phyloP scores from a whole-genome alignment of 2,113 vertebrate species.

The Cinclus mexicanus region DNA sequence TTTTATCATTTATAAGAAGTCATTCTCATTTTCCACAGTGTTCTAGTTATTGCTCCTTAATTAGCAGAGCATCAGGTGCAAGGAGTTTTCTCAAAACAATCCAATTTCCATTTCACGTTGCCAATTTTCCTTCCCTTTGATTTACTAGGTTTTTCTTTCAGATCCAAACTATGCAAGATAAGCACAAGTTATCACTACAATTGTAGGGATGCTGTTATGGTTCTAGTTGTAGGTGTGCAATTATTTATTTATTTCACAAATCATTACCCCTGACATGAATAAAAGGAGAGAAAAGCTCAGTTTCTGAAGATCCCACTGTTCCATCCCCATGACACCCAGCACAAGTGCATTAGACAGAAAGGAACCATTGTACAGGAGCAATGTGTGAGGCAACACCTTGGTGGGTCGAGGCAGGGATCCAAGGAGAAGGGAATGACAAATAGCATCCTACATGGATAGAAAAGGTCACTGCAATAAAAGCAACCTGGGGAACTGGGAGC shows the following conservation, averaged over 20 bases:
- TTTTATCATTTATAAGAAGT: neutral
- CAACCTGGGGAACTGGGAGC: constrained; percentile 55
- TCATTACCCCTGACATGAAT: constrained; percentile 17
- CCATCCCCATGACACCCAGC: neutral
- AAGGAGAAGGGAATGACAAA: constrained; percentile 23
- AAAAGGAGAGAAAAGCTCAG: neutral
- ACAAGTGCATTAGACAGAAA: constrained; percentile 30
- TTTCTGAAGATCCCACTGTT: constrained; percentile 32
- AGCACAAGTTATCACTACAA: neutral
- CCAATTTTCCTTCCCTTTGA: constrained; percentile 2
- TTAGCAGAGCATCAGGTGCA: constrained; percentile 32
- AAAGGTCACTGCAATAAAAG: constrained; percentile 75
- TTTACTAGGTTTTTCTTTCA: neutral
- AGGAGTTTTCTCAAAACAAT: neutral
- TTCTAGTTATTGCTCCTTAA: constrained; percentile 36
- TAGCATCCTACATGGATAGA: neutral
- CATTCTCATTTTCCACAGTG: constrained; percentile 13
- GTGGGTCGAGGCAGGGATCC: neutral
- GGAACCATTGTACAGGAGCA: neutral
- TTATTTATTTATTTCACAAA: constrained; percentile 42
- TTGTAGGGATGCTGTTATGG: neutral
- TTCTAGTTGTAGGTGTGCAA: neutral
- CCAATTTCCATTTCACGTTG: neutral
- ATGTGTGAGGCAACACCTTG: neutral
- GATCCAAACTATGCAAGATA: neutral